Base-by-base conservation (phyloP, 2,113 vertebrate species). In the Rhombomys opimus region DNA sequence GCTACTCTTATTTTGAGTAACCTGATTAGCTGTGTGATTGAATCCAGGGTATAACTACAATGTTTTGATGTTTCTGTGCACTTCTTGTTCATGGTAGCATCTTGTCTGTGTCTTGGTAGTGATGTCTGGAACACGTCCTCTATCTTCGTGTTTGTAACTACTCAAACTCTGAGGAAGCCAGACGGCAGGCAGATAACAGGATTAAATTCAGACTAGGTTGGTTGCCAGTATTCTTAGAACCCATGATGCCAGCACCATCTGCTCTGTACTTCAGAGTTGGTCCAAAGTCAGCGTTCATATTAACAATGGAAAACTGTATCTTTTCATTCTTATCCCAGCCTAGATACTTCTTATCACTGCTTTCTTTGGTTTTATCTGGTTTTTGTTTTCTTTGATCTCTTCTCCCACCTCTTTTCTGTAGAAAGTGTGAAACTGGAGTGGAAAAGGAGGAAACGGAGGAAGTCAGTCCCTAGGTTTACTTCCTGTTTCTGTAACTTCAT, bases 61-160 rank as follows among this genome's bases (percentile, higher is more conserved):
- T n/a, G 46, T 35, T 91, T 65, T 63, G 1, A 57, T 87, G 61
- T 93, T 54, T 59, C 68, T n/a, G 3, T 52, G 67, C 38, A 30
- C 54, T 50, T n/a, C 6, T 63, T 68, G 7, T 54, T 68, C 46
- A 0, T 87, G 52, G 73, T 59, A 54, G n/a, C 75, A 54, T 35
- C 75, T 70, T 75, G 72, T 77, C 57, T 95, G 8, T 89, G 81
- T 93, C 63, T 89, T 78, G 89, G 1, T 57, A 5, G 25, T 85
- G 52, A 50, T 52, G 2, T 67, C 72, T 84, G 75, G 68, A 84
- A 80, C 17, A 85, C 41, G 8, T 46, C 68, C 22, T 78, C 0
- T 87, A 14, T 92, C 22, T 52, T 90, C 90, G 61, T 76, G 75
- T 81, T 90, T 68, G 14, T 84, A 68, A 76, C 57, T 78, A 68